Base-by-base conservation (phyloP, 2,113 vertebrate species). In the Furnarius figulus region DNA sequence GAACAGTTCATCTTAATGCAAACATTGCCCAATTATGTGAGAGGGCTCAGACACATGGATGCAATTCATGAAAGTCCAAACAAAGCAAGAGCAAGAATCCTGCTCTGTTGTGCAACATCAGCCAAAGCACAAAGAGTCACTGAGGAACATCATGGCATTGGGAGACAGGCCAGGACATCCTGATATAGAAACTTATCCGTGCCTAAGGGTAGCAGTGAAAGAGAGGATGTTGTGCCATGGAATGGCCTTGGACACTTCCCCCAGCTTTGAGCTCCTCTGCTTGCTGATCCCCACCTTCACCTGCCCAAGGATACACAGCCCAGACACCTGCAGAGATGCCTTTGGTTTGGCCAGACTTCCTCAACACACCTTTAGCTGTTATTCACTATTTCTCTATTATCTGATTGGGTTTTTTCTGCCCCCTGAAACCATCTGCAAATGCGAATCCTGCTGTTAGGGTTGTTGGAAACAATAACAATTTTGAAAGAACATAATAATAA, bases 301-400 rank as follows among this genome's bases (percentile, higher is more conserved):
- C 71, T 39, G n/a, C 39, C 8, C 21, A 0, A 23, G 9, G 62
- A 52, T 5, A 9, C 58, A 5, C 7, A 20, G 14, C 33, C 59
- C 67, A 58, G 47, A 25, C 5, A 3, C 95, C 87, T 73, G 53
- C 42, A 44, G 42, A 46, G 62, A n/a, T 17, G 50, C 8, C 33
- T 27, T 49, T 5, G 22, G 79, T 46, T 85, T 6, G 0, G 28
- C 65, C 94, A 89, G 46, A 79, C 53, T 74, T 62, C 85, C 28
- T 47, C 59, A 58, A 0, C 22, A 62, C 33, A 33, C 71, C 71
- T 96, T 97, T 89, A 95, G 68, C 87, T 94, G 87, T 97, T 91
- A 95, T 87, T 77, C 83, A 72, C 78, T 96, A 28, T 97, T 97
- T 95, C 70, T 89, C 97, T 95, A 46, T 82, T 91, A 95, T 96